These are phyloP conservation scores for Anabacerthia variegaticeps DNA, from an alignment of 2,797 vertebrate genomes.

Conservation along the genomic window DNA sequence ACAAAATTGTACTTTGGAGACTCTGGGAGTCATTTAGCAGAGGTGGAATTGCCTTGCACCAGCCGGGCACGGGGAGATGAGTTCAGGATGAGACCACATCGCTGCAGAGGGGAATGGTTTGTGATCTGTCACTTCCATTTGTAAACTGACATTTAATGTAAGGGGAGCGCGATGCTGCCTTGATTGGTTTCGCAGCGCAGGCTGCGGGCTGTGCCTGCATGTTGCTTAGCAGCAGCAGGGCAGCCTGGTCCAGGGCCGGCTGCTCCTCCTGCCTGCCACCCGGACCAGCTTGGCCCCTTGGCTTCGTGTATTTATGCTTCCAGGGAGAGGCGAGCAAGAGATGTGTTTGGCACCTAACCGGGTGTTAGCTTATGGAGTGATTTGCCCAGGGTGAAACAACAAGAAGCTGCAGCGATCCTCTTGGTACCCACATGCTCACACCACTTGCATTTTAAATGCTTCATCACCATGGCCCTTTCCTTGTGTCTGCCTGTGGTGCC, in stretches of 20 bases:
- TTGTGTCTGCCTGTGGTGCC: not conserved
- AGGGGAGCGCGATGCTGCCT: not conserved
- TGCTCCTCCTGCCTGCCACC: not conserved
- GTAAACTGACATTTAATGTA: not conserved
- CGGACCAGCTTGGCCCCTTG: not conserved
- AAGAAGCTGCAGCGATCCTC: not conserved
- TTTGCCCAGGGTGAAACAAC: not conserved
- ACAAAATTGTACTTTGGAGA: slow-evolving; percentile 67
- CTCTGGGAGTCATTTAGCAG: slow-evolving; percentile 56
- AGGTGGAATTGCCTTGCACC: not conserved
- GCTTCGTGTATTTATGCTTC: not conserved
- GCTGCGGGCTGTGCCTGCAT: not conserved
- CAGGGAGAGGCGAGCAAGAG: not conserved
- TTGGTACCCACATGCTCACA: not conserved
- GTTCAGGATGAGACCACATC: not conserved
- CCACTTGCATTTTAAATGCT: not conserved
- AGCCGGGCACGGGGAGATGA: not conserved
- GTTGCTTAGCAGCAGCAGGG: slow-evolving; percentile 25
- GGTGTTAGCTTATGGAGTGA: accelerated
- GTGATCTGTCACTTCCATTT: slow-evolving; percentile 20
- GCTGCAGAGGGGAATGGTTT: not conserved
- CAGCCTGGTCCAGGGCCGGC: not conserved
- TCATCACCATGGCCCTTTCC: not conserved
- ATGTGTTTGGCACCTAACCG: not conserved
- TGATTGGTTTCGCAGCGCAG: not conserved